Conservation (phyloP, 2,888 invertebrate genomes). For the Drosophila yooni region DNA sequence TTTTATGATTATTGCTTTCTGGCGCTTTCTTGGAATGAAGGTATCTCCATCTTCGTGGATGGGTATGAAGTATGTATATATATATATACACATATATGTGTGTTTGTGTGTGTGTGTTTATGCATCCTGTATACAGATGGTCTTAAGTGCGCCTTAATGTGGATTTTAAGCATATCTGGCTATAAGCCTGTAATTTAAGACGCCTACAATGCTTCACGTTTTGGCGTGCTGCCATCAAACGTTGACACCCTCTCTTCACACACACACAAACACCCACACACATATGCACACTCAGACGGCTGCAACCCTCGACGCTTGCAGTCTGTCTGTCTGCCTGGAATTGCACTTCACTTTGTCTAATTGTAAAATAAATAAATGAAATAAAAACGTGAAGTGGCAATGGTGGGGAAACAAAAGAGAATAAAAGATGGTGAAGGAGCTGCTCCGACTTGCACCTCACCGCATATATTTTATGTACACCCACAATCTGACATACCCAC, state of each 20-base stretch:
- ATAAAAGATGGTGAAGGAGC: constrained; percentile 59
- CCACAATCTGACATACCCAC: background rate
- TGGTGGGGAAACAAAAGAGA: constrained; percentile 16
- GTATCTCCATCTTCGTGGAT: constrained; percentile 36
- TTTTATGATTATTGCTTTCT: constrained; percentile 73
- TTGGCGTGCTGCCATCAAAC: constrained; percentile 52
- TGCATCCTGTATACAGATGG: constrained; percentile 20
- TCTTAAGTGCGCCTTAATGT: constrained; percentile 59
- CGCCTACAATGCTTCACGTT: constrained; percentile 25
- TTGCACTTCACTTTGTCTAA: constrained; percentile 75
- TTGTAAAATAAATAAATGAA: constrained; percentile 78
- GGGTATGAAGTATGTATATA: background rate
- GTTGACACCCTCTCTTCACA: constrained; percentile 21
- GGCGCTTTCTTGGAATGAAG: constrained; percentile 39
- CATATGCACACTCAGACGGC: constrained; percentile 14
- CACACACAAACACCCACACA: constrained; percentile 1
- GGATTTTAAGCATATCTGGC: constrained; percentile 66
- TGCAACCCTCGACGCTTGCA: constrained; percentile 32
- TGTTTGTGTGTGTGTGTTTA: background rate
- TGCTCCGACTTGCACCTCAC: constrained; percentile 25
- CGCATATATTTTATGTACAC: constrained; percentile 33
- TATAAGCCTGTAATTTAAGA: constrained; percentile 64
- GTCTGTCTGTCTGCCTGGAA: constrained; percentile 30
- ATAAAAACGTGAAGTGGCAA: constrained; percentile 63
- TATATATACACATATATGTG: background rate